Percentiles rank a stretch among this genome's conserved stretches.
phyloP scores from a whole-genome alignment of 2,113 vertebrate species.

The Oncorhynchus clarkii region DNA sequence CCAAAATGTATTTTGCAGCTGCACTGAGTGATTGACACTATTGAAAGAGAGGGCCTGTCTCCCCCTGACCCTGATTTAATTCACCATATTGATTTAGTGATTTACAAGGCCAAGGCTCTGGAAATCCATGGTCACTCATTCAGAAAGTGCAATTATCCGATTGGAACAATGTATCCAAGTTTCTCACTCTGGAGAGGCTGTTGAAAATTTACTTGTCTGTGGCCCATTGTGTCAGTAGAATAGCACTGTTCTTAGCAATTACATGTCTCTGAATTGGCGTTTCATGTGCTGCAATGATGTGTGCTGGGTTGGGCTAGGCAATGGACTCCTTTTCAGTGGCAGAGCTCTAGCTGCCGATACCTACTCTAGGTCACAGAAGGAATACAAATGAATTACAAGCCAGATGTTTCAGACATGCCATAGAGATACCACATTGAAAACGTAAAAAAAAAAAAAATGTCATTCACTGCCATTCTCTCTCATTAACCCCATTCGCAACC shows the following conservation, averaged over 20 bases:
- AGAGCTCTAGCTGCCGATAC: background rate
- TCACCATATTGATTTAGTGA: constrained; percentile 24
- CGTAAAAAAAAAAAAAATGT: background rate
- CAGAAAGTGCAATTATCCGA: constrained; percentile 37
- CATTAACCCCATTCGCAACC: background rate
- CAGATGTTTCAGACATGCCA: background rate
- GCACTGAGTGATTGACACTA: background rate
- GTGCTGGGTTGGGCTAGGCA: background rate
- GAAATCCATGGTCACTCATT: constrained; percentile 20
- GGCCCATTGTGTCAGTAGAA: constrained; percentile 19
- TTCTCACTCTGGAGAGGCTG: constrained; percentile 19
- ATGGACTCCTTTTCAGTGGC: background rate
- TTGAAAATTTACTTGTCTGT: constrained; percentile 21
- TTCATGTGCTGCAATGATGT: background rate
- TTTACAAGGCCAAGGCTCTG: constrained; percentile 6
- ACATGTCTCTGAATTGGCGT: background rate
- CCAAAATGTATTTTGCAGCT: background rate
- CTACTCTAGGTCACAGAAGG: background rate
- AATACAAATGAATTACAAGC: background rate
- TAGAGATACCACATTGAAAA: background rate
- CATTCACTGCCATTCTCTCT: background rate
- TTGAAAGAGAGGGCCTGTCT: background rate
- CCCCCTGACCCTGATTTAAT: constrained; percentile 19
- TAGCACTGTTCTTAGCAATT: constrained; percentile 5
- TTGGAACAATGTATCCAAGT: constrained; percentile 26